Percentiles rank a stretch among this genome's conserved stretches.
phyloP scores from a whole-genome alignment of 2,113 vertebrate genomes.

The Scopus umbretta region DNA sequence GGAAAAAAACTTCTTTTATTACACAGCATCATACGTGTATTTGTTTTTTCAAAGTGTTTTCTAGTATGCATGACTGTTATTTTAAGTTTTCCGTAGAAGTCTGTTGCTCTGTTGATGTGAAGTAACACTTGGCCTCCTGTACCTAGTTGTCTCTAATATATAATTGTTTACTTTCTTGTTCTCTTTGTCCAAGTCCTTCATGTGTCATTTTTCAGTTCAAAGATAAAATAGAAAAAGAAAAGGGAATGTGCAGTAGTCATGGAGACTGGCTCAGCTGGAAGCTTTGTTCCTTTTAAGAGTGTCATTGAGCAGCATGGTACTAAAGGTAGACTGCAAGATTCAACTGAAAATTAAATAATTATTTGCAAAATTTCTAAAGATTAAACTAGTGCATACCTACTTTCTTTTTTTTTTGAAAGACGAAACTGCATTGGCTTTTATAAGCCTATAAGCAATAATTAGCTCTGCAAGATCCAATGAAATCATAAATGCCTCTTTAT shows the following conservation, averaged over 20 bases:
- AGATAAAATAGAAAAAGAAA: background rate
- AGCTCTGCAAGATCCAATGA: background rate
- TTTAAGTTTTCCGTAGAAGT: background rate
- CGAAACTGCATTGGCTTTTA: background rate
- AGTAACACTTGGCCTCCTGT: background rate
- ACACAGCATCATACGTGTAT: background rate
- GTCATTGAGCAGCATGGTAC: background rate
- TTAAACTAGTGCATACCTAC: background rate
- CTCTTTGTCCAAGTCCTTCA: background rate
- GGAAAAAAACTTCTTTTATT: background rate
- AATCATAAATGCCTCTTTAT: background rate
- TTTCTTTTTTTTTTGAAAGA: background rate
- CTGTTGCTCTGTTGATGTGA: background rate
- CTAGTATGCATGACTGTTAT: background rate
- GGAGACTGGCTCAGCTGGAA: background rate
- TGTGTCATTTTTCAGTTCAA: constrained; percentile 16
- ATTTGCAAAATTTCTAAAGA: background rate
- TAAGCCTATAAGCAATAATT: background rate
- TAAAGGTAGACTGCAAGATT: background rate
- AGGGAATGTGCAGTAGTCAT: background rate
- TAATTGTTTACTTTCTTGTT: background rate
- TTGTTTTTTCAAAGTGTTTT: background rate
- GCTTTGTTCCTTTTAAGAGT: background rate
- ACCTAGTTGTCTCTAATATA: background rate
- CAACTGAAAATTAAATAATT: background rate